Conservation (phyloP, 2,888 invertebrate species). For the Pristionchus exspectatus region DNA sequence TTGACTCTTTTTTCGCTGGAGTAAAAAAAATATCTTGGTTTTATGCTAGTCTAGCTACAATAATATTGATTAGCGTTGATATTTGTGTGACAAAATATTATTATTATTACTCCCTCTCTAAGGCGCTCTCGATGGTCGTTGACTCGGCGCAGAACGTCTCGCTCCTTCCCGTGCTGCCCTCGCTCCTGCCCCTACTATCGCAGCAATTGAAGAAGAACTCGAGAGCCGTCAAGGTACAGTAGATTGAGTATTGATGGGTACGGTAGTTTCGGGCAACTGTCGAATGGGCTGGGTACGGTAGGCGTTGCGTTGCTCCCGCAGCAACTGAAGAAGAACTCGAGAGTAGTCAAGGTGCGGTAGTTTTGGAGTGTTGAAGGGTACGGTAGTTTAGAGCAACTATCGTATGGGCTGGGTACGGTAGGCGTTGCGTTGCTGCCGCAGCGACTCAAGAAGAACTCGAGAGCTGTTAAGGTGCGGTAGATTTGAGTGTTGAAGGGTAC, state of each 20-base stretch:
- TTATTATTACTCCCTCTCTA: neutral
- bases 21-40: too few species aligned
- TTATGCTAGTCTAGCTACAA: too few species aligned
- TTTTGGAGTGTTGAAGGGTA: neutral
- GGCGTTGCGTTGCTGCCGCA: too few species aligned
- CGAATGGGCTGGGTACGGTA: too few species aligned
- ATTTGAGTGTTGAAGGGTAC: neutral
- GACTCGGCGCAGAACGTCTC: conserved; percentile 83
- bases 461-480: too few species aligned
- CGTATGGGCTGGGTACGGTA: neutral
- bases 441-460: too few species aligned
- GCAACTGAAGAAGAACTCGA: conserved; percentile 91
- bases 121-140: conserved; percentile 48
- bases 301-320: too few species aligned
- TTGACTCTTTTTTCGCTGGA: too few species aligned
- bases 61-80: too few species aligned
- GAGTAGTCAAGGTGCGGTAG: conserved; percentile 87
- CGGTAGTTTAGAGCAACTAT: neutral
- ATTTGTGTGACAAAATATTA: neutral
- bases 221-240: conserved; percentile 87
- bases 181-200: conserved; percentile 92
- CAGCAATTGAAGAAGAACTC: conserved; percentile 97
- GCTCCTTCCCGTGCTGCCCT: conserved; percentile 83
- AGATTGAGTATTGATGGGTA: too few species aligned
- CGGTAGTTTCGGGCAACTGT: too few species aligned